Evolutionary conservation across 1,140 invertebrate genomes (phyloP), one percentile per base, ranked within the genome.

Genomic region (Drosophila biarmipes): DNA sequence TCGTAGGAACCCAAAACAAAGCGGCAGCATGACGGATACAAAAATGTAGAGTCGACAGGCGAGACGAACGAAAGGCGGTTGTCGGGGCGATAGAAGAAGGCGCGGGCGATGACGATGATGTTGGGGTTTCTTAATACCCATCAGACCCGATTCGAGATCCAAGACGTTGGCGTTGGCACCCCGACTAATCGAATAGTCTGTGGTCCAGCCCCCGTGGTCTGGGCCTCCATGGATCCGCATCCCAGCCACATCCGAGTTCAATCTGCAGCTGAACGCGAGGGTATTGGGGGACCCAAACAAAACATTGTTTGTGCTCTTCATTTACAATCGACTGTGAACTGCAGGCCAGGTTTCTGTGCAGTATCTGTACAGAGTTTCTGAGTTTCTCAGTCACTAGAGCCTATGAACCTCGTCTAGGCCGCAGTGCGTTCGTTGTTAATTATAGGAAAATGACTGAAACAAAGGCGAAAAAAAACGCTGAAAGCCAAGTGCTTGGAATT

Each of bases 181-280:
- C 76, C 80, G 75, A 85, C 80, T 85, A 84, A 84, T 84, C 80
- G 76, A 85, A 63, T 76, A 85, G 66, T 80, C 73, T 72, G 49
- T 73, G 56, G 64, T 63, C 80, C 75, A 66, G 64, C 64, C 74
- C 71, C 80, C 62, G 55, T 76, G 71, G 62, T 61, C 71, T 38
- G 68, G 49, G 11, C 2, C 35, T 31, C 58, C 51, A 29, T 35
- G 17, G 37, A n/a, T 38, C 17, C 4, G 1, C n/a, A 15, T 15
- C 37, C 5, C 37, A 4, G 38, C 62, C 35, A 51, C 43, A 75
- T 42, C 61, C 27, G 31, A 31, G 48, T 38, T 37, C 48, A 34
- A 48, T 72, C 21, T 54, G 42, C 17, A 67, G 57, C 37, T 34
- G 43, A 61, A 38, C 11, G 53, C 38, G 48, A 37, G 63, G 46